phyloP scores from a whole-genome alignment of 1,140 invertebrate genomes.

The Tetramorium parvispinum region DNA sequence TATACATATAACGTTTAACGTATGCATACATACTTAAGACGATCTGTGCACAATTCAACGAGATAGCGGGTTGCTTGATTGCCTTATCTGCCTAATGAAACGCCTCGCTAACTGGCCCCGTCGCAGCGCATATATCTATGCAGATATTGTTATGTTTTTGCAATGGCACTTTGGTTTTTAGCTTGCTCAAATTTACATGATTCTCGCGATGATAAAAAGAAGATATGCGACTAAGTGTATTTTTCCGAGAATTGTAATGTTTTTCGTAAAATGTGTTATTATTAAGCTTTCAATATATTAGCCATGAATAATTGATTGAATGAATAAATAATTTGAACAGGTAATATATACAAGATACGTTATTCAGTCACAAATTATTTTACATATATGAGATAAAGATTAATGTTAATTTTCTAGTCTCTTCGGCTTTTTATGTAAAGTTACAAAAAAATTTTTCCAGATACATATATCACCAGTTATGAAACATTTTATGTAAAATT shows the following conservation, averaged over 20 bases:
- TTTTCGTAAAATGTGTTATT: neutral
- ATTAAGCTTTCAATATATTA: neutral
- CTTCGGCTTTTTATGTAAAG: neutral
- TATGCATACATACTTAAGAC: neutral
- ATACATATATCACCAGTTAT: neutral
- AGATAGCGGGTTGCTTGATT: slow-evolving; percentile 78
- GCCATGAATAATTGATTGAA: too few species aligned
- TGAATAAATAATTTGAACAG: neutral
- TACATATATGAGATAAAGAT: neutral
- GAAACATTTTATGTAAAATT: neutral
- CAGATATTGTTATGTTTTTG: slow-evolving; percentile 79
- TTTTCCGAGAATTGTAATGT: neutral
- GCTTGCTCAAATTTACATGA: slow-evolving; percentile 71
- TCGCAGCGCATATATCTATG: slow-evolving; percentile 59
- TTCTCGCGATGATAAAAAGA: slow-evolving; percentile 27
- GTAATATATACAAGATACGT: neutral
- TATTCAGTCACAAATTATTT: neutral
- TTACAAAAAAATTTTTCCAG: neutral
- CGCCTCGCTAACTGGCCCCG: slow-evolving; percentile 81
- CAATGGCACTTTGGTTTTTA: slow-evolving; percentile 60
- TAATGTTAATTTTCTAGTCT: neutral
- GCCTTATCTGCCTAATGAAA: slow-evolving; percentile 85
- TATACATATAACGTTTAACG: neutral
- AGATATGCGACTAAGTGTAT: neutral
- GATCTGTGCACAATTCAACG: slow-evolving; percentile 56